These are phyloP conservation scores for Thymallus thymallus DNA, from an alignment of 2,113 vertebrate genomes.

Conservation along the genomic window DNA sequence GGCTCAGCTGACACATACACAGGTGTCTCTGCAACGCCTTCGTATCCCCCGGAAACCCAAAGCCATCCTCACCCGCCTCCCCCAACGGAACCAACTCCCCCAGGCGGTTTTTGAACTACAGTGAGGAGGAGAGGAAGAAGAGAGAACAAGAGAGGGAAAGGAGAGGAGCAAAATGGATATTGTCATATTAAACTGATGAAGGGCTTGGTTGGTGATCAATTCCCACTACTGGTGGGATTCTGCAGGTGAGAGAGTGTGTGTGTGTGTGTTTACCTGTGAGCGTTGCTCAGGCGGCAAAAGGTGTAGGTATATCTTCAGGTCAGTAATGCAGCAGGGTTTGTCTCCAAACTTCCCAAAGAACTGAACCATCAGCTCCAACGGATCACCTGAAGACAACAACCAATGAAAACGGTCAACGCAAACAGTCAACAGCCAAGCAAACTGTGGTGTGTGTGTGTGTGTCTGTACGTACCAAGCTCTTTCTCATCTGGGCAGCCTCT, in stretches of 20 bases:
- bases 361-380: conserved; percentile 92
- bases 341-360: conserved; percentile 96
- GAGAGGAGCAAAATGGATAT: background rate
- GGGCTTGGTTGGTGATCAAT: background rate
- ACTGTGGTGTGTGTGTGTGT: background rate
- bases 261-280: conserved; percentile 75
- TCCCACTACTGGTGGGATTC: background rate
- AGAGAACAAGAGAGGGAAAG: too few species aligned
- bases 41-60: conserved; percentile 82
- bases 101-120: conserved; percentile 87
- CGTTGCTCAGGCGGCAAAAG: conserved; percentile 83
- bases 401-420: background rate
- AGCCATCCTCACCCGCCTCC: conserved; percentile 67
- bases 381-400: conserved; percentile 78
- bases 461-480: conserved; percentile 77
- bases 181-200: background rate
- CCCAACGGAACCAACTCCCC: conserved; percentile 82
- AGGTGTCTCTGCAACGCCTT: conserved; percentile 91
- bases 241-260: background rate
- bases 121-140: conserved; percentile 1
- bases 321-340: conserved; percentile 97
- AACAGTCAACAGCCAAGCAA: background rate
- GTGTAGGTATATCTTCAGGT: conserved; percentile 92
- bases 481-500: conserved; percentile 81
- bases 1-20: conserved; percentile 87